Percentiles rank a stretch among this genome's conserved stretches.
Evolutionary conservation across 1,140 invertebrate genomes (phyloP).

Genomic region (Magallana ariakensis): DNA sequence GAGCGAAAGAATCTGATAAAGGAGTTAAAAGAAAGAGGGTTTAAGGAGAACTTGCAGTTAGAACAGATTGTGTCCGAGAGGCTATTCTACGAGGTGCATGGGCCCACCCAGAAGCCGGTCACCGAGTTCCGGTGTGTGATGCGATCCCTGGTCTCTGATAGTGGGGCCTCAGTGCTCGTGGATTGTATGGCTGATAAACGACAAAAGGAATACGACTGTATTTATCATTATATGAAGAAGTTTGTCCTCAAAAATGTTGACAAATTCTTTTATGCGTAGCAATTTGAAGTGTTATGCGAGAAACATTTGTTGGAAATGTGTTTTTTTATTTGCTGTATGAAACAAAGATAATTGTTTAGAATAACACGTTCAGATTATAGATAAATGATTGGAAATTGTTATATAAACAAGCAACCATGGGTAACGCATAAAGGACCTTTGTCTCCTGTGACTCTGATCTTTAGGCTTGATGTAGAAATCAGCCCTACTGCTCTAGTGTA

Average conservation of each 20-base stretch:
- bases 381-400: too few relatives aligned
- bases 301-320: too few relatives aligned
- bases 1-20: conserved; percentile 56
- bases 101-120: conserved; percentile 36
- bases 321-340: too few relatives aligned
- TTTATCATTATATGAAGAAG: conserved; percentile 58
- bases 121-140: conserved; percentile 55
- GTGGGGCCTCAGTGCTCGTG: conserved; percentile 42
- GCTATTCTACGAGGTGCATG: conserved; percentile 52
- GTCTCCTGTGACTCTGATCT: too few relatives aligned
- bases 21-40: conserved; percentile 50
- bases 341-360: too few relatives aligned
- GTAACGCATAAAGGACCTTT: too few relatives aligned
- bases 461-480: too few relatives aligned
- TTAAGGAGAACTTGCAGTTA: conserved; percentile 53
- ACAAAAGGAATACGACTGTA: conserved; percentile 51
- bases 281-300: too few relatives aligned
- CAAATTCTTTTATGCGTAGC: conserved; percentile 47
- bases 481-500: too few relatives aligned
- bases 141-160: conserved; percentile 44
- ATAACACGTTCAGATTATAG: too few relatives aligned
- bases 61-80: conserved; percentile 62
- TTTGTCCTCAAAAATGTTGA: conserved; percentile 49
- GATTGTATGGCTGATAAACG: conserved; percentile 29
- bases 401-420: too few relatives aligned